A percentile compares a stretch with the other conserved stretches of the same genome.
Evolutionary conservation across 2,113 vertebrate genomes (phyloP).

Genomic region (Apistogramma diplotaenia): DNA sequence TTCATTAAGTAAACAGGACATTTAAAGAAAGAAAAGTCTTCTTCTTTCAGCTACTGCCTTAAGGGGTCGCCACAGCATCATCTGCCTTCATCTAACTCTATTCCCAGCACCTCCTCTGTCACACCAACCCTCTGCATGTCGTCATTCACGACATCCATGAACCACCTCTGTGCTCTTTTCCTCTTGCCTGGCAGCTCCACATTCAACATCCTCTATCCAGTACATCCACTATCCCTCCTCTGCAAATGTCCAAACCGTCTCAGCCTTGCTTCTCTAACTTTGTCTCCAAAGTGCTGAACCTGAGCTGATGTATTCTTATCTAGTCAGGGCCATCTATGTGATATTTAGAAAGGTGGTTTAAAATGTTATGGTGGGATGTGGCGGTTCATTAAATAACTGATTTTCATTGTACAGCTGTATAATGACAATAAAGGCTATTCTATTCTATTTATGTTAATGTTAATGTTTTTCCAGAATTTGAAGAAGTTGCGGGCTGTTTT

Average conservation of each 20-base stretch:
- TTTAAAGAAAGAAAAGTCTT: not conserved
- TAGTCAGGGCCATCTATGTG: not conserved
- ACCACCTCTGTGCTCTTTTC: no score
- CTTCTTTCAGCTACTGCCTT: not conserved
- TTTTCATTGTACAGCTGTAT: no score
- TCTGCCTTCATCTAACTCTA: not conserved
- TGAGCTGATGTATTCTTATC: not conserved
- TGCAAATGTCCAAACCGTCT: not conserved
- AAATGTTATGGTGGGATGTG: not conserved
- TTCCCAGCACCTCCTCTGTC: no score
- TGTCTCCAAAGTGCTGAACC: no score
- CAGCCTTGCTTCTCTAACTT: not conserved
- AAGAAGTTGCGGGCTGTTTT: not conserved
- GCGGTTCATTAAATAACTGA: not conserved
- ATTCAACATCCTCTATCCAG: not conserved
- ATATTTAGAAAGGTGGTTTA: not conserved
- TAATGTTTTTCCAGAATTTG: not conserved
- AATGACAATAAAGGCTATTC: no score
- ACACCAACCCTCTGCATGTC: no score
- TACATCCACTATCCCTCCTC: not conserved
- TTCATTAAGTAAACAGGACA: no score
- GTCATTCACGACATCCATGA: no score
- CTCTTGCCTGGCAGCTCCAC: no score
- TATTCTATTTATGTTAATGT: no score
- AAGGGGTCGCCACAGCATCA: not conserved